Conservation (phyloP, 2,797 vertebrate genomes). For the Manis pentadactyla region DNA sequence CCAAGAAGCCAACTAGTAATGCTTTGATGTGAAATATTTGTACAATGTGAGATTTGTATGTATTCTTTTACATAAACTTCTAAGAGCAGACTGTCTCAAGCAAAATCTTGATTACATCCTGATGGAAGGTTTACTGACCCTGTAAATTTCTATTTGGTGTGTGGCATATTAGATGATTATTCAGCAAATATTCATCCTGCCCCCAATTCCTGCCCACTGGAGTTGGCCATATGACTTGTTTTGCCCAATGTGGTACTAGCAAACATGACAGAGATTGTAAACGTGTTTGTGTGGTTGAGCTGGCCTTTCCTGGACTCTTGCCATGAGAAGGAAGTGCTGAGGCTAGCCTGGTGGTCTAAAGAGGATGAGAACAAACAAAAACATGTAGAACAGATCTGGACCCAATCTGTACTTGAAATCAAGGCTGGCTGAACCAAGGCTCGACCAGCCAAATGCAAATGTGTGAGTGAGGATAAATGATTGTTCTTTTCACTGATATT, state of each 20-base stretch:
- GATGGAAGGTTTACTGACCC: slow-evolving; percentile 41
- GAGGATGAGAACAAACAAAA: neutral
- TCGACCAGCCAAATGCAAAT: neutral
- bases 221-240: neutral
- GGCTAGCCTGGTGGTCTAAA: neutral
- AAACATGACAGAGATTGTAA: neutral
- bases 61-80: neutral
- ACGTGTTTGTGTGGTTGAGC: neutral
- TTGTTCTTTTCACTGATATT: neutral
- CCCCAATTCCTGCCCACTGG: neutral
- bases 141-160: neutral
- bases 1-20: neutral
- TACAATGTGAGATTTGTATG: neutral
- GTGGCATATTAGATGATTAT: neutral
- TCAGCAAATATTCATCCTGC: neutral
- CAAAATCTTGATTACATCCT: neutral
- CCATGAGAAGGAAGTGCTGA: neutral
- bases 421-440: neutral
- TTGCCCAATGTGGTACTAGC: neutral
- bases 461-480: neutral
- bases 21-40: slow-evolving; percentile 64
- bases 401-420: slow-evolving; percentile 11
- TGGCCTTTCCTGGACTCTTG: neutral
- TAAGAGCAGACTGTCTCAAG: neutral
- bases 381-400: neutral